Evolutionary conservation across 1,140 invertebrate genomes (phyloP).

Genomic region (Bicyclus anynana): DNA sequence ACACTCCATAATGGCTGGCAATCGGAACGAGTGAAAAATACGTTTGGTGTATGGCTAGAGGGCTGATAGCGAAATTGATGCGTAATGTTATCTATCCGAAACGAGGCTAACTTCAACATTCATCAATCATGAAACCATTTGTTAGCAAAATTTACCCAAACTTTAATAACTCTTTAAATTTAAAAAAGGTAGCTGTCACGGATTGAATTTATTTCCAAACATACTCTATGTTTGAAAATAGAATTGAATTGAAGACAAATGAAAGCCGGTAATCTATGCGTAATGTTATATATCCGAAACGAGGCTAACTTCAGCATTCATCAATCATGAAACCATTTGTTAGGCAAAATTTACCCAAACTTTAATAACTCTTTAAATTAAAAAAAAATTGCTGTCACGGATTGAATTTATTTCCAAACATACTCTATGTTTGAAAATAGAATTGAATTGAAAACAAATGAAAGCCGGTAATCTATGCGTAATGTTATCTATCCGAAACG

Average conservation of each 20-base stretch:
- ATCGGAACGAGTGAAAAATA: conserved; percentile 33
- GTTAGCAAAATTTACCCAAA: conserved; percentile 58
- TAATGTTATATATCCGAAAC: conserved; percentile 58
- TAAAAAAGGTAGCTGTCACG: too few species aligned
- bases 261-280: too few species aligned
- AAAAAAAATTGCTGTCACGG: too few species aligned
- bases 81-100: conserved; percentile 57
- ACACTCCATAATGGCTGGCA: conserved; percentile 8
- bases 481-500: conserved; percentile 56
- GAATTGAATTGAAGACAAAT: too few species aligned
- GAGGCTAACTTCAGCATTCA: conserved; percentile 42
- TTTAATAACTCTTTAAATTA: conserved; percentile 25
- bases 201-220: too few species aligned
- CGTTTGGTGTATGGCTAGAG: conserved; percentile 29
- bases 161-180: conserved; percentile 28
- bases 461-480: conserved; percentile 61
- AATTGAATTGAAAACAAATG: too few species aligned
- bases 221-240: too few species aligned
- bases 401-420: too few species aligned
- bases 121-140: conserved; percentile 62
- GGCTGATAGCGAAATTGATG: conserved; percentile 54
- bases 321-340: conserved; percentile 61
- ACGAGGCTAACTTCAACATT: conserved; percentile 37
- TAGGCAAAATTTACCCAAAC: conserved; percentile 56
- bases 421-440: too few species aligned